Evolutionary conservation across 1,140 invertebrate species (phyloP), one percentile per base, ranked within the genome.

Genomic region (Andrena cerasifolii): DNA sequence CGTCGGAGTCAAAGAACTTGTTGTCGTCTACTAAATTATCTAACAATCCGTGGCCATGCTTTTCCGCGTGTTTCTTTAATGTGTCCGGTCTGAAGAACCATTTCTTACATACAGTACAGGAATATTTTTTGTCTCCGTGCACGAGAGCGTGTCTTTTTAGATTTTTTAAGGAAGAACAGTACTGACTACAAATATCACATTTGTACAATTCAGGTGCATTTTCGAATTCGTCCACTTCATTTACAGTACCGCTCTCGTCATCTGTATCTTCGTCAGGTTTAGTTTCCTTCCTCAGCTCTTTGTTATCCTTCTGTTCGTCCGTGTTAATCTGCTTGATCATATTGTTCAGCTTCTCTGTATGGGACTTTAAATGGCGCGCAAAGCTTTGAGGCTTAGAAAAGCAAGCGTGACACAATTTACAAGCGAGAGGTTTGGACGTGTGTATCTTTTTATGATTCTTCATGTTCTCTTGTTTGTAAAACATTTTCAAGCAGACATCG

Each of bases 121-220:
- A 91, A 71, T 93, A 93, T 28, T 92, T 93, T 51, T 91, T 92
- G 7, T 93, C 91, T 3, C 91, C 91, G 40, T 93, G 92, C 21
- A 92, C 87, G 1, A 93, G 80, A 21, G 89, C 51, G 18, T 92
- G 92, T 51, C 91, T 85, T 67, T 90, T 92, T 3, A 93, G 53
- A 80, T 92, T 92, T 65, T 93, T 93, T 51, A 90, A 59, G 0
- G 91, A 89, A 4, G 92, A 91, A 78, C 91, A 93, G 59, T 89
- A 90, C 54, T 92, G 91, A 36, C 88, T 84, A 59, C 92, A 93
- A 36, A 89, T 82, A 33, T 92, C 88, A 58, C 92, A 93, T 61
- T 92, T 93, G 63, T 90, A 92, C 26, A 92, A 71, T 28, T 90
- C 89, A 24, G 89, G 89, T 40, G 89, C 87, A 61, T 91, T 87